These are phyloP conservation scores for Atractosteus spatula DNA, from an alignment of 2,113 vertebrate genomes.

Conservation along the genomic window DNA sequence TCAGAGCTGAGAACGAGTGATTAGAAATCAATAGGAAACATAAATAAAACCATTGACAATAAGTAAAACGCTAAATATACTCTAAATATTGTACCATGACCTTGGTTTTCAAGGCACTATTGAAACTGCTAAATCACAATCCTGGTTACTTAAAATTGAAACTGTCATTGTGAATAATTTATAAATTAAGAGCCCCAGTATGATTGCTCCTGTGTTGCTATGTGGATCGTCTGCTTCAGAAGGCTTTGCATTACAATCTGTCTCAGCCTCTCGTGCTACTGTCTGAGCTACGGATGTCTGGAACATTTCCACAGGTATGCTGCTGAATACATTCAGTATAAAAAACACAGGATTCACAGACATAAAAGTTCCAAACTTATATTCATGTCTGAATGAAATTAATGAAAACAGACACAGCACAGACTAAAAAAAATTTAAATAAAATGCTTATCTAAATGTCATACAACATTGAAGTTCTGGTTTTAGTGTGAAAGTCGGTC, in stretches of 20 bases:
- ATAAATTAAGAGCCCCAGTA: slow-evolving; percentile 40
- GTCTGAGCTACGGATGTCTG: background rate
- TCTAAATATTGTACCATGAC: slow-evolving; percentile 31
- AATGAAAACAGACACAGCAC: too few relatives aligned
- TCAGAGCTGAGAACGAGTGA: background rate
- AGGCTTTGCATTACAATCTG: slow-evolving; percentile 23
- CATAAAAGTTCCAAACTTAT: too few relatives aligned
- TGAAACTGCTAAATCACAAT: slow-evolving; percentile 57
- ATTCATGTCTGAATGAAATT: too few relatives aligned
- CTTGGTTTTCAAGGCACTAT: slow-evolving; percentile 41
- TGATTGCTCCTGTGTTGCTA: slow-evolving; percentile 8
- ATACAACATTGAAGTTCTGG: too few relatives aligned
- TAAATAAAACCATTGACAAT: background rate
- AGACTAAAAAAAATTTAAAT: too few relatives aligned
- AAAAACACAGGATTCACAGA: background rate
- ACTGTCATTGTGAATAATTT: slow-evolving; percentile 58
- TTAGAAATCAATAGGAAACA: slow-evolving; percentile 1
- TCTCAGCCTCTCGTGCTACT: slow-evolving; percentile 29
- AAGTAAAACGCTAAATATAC: background rate
- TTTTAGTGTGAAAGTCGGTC: too few relatives aligned
- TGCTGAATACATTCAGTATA: background rate
- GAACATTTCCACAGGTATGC: background rate
- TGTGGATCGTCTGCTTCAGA: slow-evolving; percentile 7
- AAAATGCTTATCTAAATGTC: too few relatives aligned
- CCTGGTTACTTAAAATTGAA: slow-evolving; percentile 53